These are phyloP conservation scores for Strigops habroptila DNA, from an alignment of 2,113 vertebrate genomes.

Conservation along the genomic window DNA sequence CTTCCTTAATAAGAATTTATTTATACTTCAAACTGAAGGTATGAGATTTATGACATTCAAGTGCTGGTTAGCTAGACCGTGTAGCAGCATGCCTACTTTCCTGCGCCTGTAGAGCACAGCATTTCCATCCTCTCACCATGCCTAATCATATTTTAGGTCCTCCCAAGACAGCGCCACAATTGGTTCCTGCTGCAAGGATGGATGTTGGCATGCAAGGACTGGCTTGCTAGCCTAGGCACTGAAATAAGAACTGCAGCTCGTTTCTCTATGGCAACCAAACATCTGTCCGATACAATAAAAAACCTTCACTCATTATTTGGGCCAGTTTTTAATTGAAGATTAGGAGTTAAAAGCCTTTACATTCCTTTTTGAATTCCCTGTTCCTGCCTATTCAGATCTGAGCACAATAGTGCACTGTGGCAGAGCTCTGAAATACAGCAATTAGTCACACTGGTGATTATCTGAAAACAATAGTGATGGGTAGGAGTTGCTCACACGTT, in stretches of 20 bases:
- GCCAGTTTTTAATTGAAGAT: neutral
- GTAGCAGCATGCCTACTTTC: neutral
- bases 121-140: neutral
- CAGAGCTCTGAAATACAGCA: neutral
- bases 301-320: neutral
- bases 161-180: neutral
- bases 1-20: neutral
- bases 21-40: neutral
- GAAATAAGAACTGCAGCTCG: neutral
- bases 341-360: neutral
- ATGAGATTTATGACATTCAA: neutral
- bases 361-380: neutral
- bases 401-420: neutral
- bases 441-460: neutral
- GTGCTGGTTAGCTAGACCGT: neutral
- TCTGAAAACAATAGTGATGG: neutral
- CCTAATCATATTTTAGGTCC: neutral
- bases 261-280: neutral
- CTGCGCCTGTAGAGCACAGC: accelerated
- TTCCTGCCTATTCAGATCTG: neutral
- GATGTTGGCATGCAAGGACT: neutral
- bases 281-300: neutral
- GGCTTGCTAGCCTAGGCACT: neutral
- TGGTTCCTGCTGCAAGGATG: neutral
- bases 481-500: neutral